Evolutionary conservation across 2,888 invertebrate genomes (phyloP), one percentile per base, ranked within the genome.

Genomic region (Alloplasta piceator): DNA sequence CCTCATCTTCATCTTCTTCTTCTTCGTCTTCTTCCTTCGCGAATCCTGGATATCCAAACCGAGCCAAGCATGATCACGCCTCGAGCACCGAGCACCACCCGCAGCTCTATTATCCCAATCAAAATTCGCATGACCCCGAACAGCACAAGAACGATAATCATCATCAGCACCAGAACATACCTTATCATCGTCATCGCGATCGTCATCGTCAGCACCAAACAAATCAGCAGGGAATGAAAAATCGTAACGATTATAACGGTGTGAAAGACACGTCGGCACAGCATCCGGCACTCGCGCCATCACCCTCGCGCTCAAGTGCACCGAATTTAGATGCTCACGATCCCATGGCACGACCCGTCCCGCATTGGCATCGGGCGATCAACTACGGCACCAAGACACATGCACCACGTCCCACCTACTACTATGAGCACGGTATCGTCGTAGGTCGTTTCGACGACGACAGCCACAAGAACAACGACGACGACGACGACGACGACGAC

Each of bases 371-470:
- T 68, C 85, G 84, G 91, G 91, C 91, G 90, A 91, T 91, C 41
- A 43, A 61, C 50, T 36, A 68, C 87, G 85, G 82, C 85, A 86
- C 88, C 86, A 89, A 90, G 88, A 90, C 90, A 85, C 90, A 90
- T 83, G 91, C 90, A 86, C 91, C 90, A 86, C 90, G 91, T 87
- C 91, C 90, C 78, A 91, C 90, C 86, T 92, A 89, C 86, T 91
- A 92, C 86, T 92, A 89, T 85, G 92, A 92, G 87, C 92, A 91
- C 88, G 89, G 92, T 86, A 90, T 91, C 87, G 89, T 91, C 87
- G 89, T 93, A 93, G 91, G 94, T 92, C 92, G 93, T 93, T 90
- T 93, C 93, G 89, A 94, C 93, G 92, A 93, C 93, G 93, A 92
- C 91, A 85, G 93, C 93, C 86, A 92, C 92, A 88, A 88, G 84